phyloP scores from a whole-genome alignment of 2,797 vertebrate species.

The Chiroxiphia lanceolata region DNA sequence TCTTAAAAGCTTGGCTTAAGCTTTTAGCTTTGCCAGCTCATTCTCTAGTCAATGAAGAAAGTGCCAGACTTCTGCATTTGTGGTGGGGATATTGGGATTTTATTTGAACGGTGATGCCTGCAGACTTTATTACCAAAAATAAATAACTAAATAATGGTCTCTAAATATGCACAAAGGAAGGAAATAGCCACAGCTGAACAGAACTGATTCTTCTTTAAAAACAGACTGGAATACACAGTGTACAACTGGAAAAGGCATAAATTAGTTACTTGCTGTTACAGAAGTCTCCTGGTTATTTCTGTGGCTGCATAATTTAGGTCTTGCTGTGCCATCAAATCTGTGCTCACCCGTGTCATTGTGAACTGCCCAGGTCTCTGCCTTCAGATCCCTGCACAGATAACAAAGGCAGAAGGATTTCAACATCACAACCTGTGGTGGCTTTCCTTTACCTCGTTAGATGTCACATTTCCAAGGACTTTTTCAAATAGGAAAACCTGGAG shows the following conservation, averaged over 20 bases:
- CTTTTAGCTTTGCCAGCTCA: conserved; percentile 53
- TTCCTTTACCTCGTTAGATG: background rate
- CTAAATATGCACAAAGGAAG: background rate
- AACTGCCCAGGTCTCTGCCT: background rate
- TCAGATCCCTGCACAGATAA: background rate
- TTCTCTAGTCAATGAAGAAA: conserved; percentile 49
- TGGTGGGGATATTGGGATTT: conserved; percentile 12
- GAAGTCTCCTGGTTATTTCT: conserved; percentile 75
- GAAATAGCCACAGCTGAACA: background rate
- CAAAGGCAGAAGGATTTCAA: background rate
- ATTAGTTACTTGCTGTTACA: conserved; percentile 75
- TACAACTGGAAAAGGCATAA: conserved; percentile 41
- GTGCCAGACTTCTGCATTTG: conserved; percentile 46
- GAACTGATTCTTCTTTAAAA: background rate
- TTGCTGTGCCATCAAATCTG: conserved; percentile 71
- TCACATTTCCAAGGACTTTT: background rate
- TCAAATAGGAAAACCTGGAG: background rate
- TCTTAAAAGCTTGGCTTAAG: conserved; percentile 57
- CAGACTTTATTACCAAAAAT: conserved; percentile 46
- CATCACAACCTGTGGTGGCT: background rate
- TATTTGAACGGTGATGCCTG: conserved; percentile 51
- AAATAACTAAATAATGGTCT: background rate
- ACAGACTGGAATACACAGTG: background rate
- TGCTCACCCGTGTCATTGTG: conserved; percentile 4
- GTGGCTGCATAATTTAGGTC: conserved; percentile 75